These are phyloP conservation scores for Sturnus vulgaris DNA, from an alignment of 2,113 vertebrate genomes.

Conservation along the genomic window DNA sequence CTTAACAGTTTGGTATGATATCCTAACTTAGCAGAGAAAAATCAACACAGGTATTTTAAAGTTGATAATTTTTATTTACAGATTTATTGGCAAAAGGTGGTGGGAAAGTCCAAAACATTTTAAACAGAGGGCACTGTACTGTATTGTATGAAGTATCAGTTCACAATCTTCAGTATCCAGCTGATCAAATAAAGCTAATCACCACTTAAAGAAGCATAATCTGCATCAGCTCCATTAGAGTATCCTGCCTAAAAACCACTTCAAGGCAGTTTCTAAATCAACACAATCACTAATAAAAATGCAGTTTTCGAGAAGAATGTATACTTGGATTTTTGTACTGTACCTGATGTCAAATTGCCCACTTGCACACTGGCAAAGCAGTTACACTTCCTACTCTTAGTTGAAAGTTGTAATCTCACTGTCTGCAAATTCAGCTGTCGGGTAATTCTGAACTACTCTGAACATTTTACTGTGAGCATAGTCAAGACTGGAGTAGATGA, in stretches of 20 bases:
- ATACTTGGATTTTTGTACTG: slow-evolving; percentile 14
- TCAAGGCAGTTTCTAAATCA: slow-evolving; percentile 57
- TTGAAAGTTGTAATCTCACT: slow-evolving; percentile 41
- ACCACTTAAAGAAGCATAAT: slow-evolving; percentile 23
- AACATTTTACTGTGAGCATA: slow-evolving; percentile 66
- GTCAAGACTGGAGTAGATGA: slow-evolving; percentile 63
- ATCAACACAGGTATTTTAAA: slow-evolving; percentile 60
- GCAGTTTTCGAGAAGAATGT: neutral
- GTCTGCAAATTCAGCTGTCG: slow-evolving; percentile 51
- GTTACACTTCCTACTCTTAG: slow-evolving; percentile 52
- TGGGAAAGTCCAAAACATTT: slow-evolving; percentile 64
- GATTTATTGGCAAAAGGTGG: slow-evolving; percentile 70
- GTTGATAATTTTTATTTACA: slow-evolving; percentile 79
- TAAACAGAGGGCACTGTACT: slow-evolving; percentile 52
- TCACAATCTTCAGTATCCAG: slow-evolving; percentile 47
- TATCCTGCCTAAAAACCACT: slow-evolving; percentile 9
- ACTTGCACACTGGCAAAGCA: slow-evolving; percentile 49
- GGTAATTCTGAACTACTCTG: slow-evolving; percentile 61
- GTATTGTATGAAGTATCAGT: neutral
- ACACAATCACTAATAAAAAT: slow-evolving; percentile 48
- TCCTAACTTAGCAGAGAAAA: slow-evolving; percentile 27
- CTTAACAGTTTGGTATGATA: neutral
- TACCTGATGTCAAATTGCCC: slow-evolving; percentile 49
- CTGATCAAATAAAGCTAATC: slow-evolving; percentile 53
- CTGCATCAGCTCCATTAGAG: slow-evolving; percentile 50